Conservation (phyloP, 1,140 invertebrate genomes). For the Paraescarpia echinospica region DNA sequence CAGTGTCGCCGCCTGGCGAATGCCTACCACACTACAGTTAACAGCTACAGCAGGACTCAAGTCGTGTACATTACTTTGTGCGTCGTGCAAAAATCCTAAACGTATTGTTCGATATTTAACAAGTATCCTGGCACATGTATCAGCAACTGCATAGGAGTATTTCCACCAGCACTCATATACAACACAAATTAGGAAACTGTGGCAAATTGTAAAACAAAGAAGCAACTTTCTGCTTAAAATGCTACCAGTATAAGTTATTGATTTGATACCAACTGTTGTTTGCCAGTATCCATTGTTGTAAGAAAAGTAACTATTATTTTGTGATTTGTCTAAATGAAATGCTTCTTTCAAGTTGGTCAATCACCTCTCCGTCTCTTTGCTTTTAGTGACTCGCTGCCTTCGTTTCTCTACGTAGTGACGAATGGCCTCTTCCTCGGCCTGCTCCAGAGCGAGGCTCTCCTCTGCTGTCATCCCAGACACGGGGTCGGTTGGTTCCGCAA, state of each 20-base stretch:
- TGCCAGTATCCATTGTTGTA: too few relatives aligned
- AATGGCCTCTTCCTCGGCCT: conserved; percentile 36
- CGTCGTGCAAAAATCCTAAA: too few relatives aligned
- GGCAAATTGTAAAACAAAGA: not conserved
- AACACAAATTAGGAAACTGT: not conserved
- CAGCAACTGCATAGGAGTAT: not conserved
- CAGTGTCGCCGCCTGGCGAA: not conserved
- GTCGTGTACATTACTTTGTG: too few relatives aligned
- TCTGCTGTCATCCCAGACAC: conserved; percentile 43
- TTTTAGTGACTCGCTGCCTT: conserved; percentile 35
- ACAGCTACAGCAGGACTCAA: not conserved
- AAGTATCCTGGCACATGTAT: not conserved
- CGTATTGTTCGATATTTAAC: too few relatives aligned
- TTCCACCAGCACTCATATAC: not conserved
- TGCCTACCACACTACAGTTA: not conserved
- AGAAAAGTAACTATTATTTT: too few relatives aligned
- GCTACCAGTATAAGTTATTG: not conserved
- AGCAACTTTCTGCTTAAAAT: not conserved
- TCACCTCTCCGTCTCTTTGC: conserved; percentile 48
- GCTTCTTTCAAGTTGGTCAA: too few relatives aligned
- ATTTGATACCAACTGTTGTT: too few relatives aligned
- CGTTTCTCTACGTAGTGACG: conserved; percentile 36
- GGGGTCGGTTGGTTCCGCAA: conserved; percentile 44
- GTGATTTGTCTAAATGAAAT: too few relatives aligned
- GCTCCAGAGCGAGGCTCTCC: conserved; percentile 35